A percentile compares a stretch with the other conserved stretches of the same genome.
These are phyloP conservation scores for Formica aserva DNA, from an alignment of 2,888 invertebrate species.

Conservation along the genomic window DNA sequence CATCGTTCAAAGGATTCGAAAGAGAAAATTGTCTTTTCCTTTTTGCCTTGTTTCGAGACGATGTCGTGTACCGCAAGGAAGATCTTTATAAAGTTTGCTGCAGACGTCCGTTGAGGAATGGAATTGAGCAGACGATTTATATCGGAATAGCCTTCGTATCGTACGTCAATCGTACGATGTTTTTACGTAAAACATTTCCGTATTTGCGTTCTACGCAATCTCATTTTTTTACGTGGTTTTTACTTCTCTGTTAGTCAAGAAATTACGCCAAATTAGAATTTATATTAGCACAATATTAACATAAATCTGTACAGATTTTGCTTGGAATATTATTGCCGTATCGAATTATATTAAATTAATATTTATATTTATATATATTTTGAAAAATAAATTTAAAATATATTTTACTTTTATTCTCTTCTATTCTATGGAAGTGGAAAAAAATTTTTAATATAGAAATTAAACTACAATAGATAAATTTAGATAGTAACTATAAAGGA, in stretches of 20 bases:
- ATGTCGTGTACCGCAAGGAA: constrained; percentile 22
- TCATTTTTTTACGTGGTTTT: neutral
- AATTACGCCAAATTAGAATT: neutral
- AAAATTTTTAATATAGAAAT: neutral
- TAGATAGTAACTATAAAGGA: neutral
- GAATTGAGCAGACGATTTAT: constrained; percentile 10
- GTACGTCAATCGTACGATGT: neutral
- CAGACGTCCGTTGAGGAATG: constrained; percentile 2
- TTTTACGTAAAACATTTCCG: neutral
- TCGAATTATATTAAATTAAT: neutral
- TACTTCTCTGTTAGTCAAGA: neutral
- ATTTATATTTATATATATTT: neutral
- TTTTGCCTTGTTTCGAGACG: constrained; percentile 37
- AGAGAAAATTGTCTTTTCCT: constrained; percentile 45
- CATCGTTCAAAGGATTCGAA: constrained; percentile 37
- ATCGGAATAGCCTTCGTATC: neutral
- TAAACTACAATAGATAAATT: neutral
- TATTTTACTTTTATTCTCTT: neutral
- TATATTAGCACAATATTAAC: neutral
- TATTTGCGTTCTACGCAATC: neutral
- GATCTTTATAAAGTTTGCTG: constrained; percentile 30
- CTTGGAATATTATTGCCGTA: neutral
- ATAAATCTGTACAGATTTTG: neutral
- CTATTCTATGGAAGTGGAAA: neutral
- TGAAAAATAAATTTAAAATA: neutral